A percentile compares a stretch with the other conserved stretches of the same genome.
Conservation (phyloP, 2,888 invertebrate genomes). For the Dorcus hopei region DNA sequence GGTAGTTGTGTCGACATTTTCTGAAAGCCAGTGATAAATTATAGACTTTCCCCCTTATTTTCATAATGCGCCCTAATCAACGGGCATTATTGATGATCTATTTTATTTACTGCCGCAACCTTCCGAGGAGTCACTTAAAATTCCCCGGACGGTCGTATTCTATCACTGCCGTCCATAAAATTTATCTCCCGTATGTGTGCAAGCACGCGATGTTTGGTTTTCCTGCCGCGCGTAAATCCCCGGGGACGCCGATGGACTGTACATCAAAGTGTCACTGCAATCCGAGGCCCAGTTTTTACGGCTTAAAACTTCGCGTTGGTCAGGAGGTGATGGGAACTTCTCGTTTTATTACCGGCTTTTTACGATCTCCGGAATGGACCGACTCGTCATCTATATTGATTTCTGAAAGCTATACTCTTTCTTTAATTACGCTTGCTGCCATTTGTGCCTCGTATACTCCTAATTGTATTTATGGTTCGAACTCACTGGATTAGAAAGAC, state of each 20-base stretch:
- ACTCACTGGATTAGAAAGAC: too few species aligned
- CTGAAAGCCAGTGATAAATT: too few species aligned
- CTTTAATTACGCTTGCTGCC: too few species aligned
- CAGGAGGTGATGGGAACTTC: neutral
- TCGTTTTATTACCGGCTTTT: slow-evolving; percentile 34
- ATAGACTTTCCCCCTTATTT: too few species aligned
- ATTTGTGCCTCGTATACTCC: too few species aligned
- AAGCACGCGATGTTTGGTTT: slow-evolving; percentile 33
- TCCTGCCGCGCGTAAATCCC: slow-evolving; percentile 32
- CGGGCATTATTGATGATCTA: neutral
- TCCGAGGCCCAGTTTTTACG: slow-evolving; percentile 35
- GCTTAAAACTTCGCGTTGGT: slow-evolving; percentile 34
- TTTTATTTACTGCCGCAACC: slow-evolving; percentile 1
- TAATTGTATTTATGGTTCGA: too few species aligned
- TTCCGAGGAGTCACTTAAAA: slow-evolving; percentile 32
- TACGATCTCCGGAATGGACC: slow-evolving; percentile 26
- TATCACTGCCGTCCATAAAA: slow-evolving; percentile 38
- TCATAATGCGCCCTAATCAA: too few species aligned
- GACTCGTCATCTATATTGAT: neutral
- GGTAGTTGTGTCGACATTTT: too few species aligned
- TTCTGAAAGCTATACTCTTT: neutral
- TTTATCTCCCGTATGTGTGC: slow-evolving; percentile 33
- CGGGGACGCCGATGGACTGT: slow-evolving; percentile 28
- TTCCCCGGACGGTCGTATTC: slow-evolving; percentile 39
- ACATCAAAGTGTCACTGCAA: slow-evolving; percentile 39